Evolutionary conservation across 2,888 invertebrate genomes (phyloP).

Genomic region (Synanthedon formicaeformis): DNA sequence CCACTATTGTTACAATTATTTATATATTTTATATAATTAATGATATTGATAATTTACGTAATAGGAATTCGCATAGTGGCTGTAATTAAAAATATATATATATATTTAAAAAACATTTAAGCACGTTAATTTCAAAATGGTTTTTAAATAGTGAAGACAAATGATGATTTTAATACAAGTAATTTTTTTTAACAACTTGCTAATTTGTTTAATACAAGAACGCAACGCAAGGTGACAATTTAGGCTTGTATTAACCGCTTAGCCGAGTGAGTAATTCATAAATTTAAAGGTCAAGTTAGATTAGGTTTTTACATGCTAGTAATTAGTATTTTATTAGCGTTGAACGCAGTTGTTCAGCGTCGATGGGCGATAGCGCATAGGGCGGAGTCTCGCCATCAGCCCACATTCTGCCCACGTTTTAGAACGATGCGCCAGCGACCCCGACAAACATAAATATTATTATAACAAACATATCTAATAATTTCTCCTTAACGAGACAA

Average conservation of each 20-base stretch:
- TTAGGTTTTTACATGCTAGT: neutral
- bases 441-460: neutral
- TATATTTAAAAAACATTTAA: too few species aligned
- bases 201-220: neutral
- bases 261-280: neutral
- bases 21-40: too few species aligned
- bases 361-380: slow-evolving; percentile 19
- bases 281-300: neutral
- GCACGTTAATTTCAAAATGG: too few species aligned
- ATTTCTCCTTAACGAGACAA: neutral
- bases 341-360: slow-evolving; percentile 14
- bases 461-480: neutral
- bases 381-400: slow-evolving; percentile 19
- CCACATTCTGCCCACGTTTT: slow-evolving; percentile 23
- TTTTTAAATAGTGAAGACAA: too few species aligned
- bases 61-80: too few species aligned
- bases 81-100: too few species aligned
- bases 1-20: too few species aligned
- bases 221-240: neutral
- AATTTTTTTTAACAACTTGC: slow-evolving; percentile 3
- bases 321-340: neutral
- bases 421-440: slow-evolving; percentile 8
- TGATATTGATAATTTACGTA: too few species aligned
- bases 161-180: neutral
- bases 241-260: neutral